Evolutionary conservation across 2,888 invertebrate species (phyloP).

Genomic region (Sipha maydis): DNA sequence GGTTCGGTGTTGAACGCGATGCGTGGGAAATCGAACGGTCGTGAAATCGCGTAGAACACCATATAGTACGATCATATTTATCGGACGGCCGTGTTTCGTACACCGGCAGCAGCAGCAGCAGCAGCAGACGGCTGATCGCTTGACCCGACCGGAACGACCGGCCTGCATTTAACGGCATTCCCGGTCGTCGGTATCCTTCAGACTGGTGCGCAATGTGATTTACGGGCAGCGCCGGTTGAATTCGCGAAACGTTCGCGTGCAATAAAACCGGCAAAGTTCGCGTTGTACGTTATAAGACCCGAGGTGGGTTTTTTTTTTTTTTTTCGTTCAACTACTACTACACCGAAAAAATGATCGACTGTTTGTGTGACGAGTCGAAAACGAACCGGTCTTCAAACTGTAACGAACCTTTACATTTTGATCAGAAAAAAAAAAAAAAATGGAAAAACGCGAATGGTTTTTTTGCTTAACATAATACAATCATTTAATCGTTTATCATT

Average conservation of each 20-base stretch:
- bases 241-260: not conserved
- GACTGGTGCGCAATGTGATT: not conserved
- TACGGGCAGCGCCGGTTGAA: not conserved
- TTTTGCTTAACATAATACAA: too few species aligned
- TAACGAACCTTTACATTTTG: too few species aligned
- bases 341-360: not conserved
- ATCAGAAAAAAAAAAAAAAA: too few species aligned
- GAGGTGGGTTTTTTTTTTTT: not conserved
- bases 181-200: conserved; percentile 4
- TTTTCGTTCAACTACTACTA: too few species aligned
- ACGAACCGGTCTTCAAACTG: not conserved
- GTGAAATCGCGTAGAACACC: too few species aligned
- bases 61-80: too few species aligned
- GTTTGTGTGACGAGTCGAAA: not conserved
- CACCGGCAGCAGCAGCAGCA: not conserved
- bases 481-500: too few species aligned
- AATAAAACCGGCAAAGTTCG: not conserved
- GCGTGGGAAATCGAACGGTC: too few species aligned
- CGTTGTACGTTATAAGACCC: not conserved
- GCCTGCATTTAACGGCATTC: not conserved
- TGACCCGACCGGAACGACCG: conserved; percentile 23
- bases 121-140: not conserved
- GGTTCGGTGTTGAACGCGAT: too few species aligned
- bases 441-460: too few species aligned
- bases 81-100: not conserved